These are phyloP conservation scores for Coccyzus lansbergi DNA, from an alignment of 2,797 vertebrate genomes.

Conservation along the genomic window DNA sequence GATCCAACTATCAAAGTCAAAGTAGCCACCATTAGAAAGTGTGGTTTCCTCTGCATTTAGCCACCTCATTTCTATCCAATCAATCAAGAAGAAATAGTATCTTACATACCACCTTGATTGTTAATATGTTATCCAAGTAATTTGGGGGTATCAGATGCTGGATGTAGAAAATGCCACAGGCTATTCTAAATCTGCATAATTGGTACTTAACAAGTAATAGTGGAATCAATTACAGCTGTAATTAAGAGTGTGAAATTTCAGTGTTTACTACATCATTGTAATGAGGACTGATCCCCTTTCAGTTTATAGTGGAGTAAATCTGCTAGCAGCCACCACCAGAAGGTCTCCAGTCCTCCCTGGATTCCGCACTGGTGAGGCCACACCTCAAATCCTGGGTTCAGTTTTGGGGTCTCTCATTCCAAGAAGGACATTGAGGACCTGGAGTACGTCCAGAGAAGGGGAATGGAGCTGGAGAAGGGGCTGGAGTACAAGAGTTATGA, in stretches of 20 bases:
- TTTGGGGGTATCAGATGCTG: not conserved
- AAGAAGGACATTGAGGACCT: too few species aligned
- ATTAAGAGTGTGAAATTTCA: not conserved
- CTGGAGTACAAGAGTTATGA: too few species aligned
- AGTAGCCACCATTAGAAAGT: not conserved
- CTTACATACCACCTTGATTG: not conserved
- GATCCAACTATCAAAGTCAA: not conserved
- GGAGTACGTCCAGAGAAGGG: too few species aligned
- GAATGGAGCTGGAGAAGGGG: too few species aligned
- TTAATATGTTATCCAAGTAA: not conserved
- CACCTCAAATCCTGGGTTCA: too few species aligned
- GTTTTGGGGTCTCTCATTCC: too few species aligned
- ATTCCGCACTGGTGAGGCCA: too few species aligned
- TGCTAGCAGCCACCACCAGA: not conserved
- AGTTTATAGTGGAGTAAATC: not conserved
- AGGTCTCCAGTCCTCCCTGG: too few species aligned
- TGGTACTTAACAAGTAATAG: not conserved
- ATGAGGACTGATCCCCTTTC: not conserved
- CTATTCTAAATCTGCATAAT: slow-evolving; percentile 24
- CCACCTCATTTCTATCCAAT: not conserved
- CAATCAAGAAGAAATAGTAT: not conserved
- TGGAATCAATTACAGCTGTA: not conserved
- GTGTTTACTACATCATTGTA: not conserved
- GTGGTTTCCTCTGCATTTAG: not conserved
- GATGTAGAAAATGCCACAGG: not conserved